These are phyloP conservation scores for Furnarius figulus DNA, from an alignment of 2,113 vertebrate genomes.

Conservation along the genomic window DNA sequence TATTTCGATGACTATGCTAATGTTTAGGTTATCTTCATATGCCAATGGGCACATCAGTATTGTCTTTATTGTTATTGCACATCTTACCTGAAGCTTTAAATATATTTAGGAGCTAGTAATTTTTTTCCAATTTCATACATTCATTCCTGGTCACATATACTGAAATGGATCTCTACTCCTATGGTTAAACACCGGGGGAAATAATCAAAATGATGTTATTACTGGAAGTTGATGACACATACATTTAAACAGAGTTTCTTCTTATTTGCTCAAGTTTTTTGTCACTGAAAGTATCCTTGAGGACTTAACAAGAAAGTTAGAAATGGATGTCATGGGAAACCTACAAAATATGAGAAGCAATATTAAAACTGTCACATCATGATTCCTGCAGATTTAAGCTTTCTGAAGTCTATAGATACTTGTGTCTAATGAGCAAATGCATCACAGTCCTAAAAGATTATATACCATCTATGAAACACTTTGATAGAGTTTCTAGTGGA, in stretches of 20 bases:
- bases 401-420: neutral
- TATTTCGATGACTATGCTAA: neutral
- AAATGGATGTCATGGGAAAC: neutral
- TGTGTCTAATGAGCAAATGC: neutral
- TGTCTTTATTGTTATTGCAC: neutral
- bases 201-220: neutral
- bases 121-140: neutral
- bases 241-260: neutral
- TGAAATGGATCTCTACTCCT: neutral
- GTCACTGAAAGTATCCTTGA: neutral
- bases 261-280: neutral
- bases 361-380: neutral
- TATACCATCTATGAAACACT: neutral
- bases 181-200: neutral
- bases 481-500: neutral
- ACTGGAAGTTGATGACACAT: neutral
- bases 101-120: neutral
- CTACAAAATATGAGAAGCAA: neutral
- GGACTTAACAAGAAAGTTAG: neutral
- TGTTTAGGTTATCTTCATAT: neutral
- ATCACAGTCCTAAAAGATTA: neutral
- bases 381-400: neutral
- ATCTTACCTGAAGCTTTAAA: neutral
- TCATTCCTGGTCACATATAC: neutral
- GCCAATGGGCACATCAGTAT: neutral